Evolutionary conservation across 2,797 vertebrate genomes (phyloP).

Genomic region (Urophycis tenuis): DNA sequence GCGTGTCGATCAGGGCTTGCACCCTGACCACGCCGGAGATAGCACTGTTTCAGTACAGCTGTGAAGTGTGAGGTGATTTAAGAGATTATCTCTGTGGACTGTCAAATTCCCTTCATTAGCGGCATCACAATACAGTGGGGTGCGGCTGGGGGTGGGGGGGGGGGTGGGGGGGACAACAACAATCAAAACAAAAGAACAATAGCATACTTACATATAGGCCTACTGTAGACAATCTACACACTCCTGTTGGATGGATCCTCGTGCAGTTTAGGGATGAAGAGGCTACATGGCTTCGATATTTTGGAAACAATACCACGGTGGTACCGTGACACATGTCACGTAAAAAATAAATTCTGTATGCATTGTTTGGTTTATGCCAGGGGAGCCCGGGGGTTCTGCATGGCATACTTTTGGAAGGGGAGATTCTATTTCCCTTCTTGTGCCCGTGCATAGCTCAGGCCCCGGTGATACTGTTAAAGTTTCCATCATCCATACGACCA

Average conservation of each 20-base stretch:
- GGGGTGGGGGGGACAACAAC: background rate
- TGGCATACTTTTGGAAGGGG: slow-evolving; percentile 17
- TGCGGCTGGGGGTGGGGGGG: background rate
- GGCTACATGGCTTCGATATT: background rate
- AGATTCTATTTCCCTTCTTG: slow-evolving; percentile 15
- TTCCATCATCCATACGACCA: slow-evolving; percentile 37
- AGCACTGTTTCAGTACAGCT: slow-evolving; percentile 57
- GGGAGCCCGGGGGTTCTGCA: background rate
- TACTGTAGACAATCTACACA: background rate
- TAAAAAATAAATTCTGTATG: background rate
- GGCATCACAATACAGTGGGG: background rate
- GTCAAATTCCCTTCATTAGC: slow-evolving; percentile 39
- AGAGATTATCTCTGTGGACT: slow-evolving; percentile 38
- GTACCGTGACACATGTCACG: too few relatives aligned
- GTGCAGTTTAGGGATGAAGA: background rate
- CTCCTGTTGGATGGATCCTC: background rate
- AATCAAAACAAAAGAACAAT: background rate
- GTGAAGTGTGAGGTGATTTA: slow-evolving; percentile 58
- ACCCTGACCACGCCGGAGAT: slow-evolving; percentile 49
- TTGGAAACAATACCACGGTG: background rate
- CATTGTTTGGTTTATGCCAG: background rate
- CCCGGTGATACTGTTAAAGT: slow-evolving; percentile 43
- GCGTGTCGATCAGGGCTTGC: slow-evolving; percentile 47
- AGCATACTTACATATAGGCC: background rate
- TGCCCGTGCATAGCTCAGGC: slow-evolving; percentile 15